Evolutionary conservation across 2,888 invertebrate genomes (phyloP), one percentile per base, ranked within the genome.

Genomic region (Melikaiella ostensackeni): DNA sequence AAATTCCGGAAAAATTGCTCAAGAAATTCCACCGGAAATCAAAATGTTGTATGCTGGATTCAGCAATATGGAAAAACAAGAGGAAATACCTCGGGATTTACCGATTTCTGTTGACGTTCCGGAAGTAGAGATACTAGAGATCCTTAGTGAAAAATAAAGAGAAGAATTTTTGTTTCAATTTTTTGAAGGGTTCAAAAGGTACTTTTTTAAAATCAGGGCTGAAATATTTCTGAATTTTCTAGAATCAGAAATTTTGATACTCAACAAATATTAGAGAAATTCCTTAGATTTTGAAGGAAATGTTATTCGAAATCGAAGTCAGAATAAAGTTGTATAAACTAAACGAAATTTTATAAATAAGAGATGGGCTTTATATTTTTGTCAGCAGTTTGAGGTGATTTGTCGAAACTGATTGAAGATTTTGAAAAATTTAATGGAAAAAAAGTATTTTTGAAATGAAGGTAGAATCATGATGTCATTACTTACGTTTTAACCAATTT

Each of bases 41-140:
- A 63, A 63, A 63, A 63, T 21, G 33, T 7, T 35, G n/a, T 35
- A 63, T 63, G 63, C 38, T 63, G 63, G n/a, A n/a, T 35, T 35
- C 30, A 63, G 21, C 33, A 63, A 38, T 19, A 35, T 3, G 55
- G 21, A 55, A 55, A 55, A 55, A 55, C 55, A 8, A 21, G 9
- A 21, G 21, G 21, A 55, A 55, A 21, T 21, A 55, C 55, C 21
- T 55, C 55, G 21, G 50, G n/a, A 50, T 2, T 21, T 21, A 21
- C n/a, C 55, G 55, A 19, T 21, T 55, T 55, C 55, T 55, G 9
- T 55, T 55, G 55, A 21, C 11, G 9, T 55, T 9, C 55, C 55
- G 21, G 21, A 21, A 55, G n/a, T 55, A 50, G 50, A 50, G n/a
- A 50, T 50, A 9, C 19, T n/a, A 55, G 55, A 55, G 21, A 55